Conservation (phyloP, 2,888 invertebrate genomes). For the Zygaena filipendulae region DNA sequence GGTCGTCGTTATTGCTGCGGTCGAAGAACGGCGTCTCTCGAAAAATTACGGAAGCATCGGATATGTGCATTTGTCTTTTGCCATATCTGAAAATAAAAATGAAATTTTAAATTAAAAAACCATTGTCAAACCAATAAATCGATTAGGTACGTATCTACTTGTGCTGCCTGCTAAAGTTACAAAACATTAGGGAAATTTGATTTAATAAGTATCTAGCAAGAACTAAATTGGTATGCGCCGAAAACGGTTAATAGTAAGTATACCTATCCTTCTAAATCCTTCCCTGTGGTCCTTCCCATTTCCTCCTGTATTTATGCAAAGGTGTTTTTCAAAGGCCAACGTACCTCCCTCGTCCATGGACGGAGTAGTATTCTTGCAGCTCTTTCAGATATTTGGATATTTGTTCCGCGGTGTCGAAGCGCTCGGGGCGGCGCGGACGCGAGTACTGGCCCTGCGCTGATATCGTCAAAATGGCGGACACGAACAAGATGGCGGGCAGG, state of each 20-base stretch:
- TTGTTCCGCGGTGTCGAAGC: constrained; percentile 55
- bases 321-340: constrained; percentile 5
- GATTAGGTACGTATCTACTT: too few relatives aligned
- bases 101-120: background rate
- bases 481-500: constrained; percentile 36
- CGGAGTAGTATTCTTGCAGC: constrained; percentile 54
- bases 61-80: constrained; percentile 57
- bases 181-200: too few relatives aligned
- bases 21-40: constrained; percentile 50
- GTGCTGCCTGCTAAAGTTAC: too few relatives aligned
- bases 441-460: constrained; percentile 46
- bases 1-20: constrained; percentile 35
- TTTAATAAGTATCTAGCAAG: too few relatives aligned
- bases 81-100: constrained; percentile 44
- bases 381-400: constrained; percentile 56
- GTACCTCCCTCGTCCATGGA: constrained; percentile 55
- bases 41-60: constrained; percentile 54
- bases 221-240: too few relatives aligned
- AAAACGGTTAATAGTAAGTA: too few relatives aligned
- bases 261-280: too few relatives aligned
- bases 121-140: constrained; percentile 16
- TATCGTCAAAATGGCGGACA: constrained; percentile 43
- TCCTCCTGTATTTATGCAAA: too few relatives aligned
- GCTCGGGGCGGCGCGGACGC: constrained; percentile 56
- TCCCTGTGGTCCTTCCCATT: background rate